Evolutionary conservation across 2,797 vertebrate species (phyloP), one percentile per base, ranked within the genome.

Genomic region (Brachyalestes nurse): DNA sequence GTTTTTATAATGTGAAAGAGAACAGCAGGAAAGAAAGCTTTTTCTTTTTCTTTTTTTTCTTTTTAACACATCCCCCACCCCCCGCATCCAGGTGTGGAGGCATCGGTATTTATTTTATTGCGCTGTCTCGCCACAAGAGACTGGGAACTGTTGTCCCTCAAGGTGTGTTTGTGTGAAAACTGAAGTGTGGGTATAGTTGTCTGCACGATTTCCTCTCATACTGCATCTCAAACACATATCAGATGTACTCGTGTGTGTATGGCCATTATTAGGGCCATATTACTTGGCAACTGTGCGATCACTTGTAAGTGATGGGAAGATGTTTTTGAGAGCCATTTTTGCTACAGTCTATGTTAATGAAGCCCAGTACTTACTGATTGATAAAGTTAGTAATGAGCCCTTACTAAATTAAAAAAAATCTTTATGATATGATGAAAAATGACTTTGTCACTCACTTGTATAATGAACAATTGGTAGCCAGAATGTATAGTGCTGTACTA

Each of bases 1-100:
- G 72, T 55, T 73, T 57, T 73, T 57, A 72, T 72, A 40, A 40
- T 21, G 55, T 73, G 25, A 73, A 58, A 42, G 53, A 28, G 9
- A 72, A 72, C 42, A 49, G 40, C n/a, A 23, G 42, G 7, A 66
- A 66, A 42, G 38, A 66, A 66, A 66, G 64, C 40, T 5, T 51
- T 55, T 25, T 2, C 53, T 40, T 19, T 0, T 9, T 28, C 17
- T 58, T 40, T 58, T 40, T 21, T 21, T 6, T 23, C 21, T 60
- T 17, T 74, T 45, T 23, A 42, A 45, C 38, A 60, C 83, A 79
- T 88, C 72, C 77, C 86, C 90, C 88, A 86, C 89, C 72, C 78
- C 87, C 61, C 89, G 91, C 91, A 91, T 91, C 89, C 89, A 92
- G 89, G 91, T 87, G 45, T 21, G 38, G 19, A n/a, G 34, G 34